Base-by-base conservation (phyloP, 1,140 invertebrate species). In the Apis mellifera region DNA sequence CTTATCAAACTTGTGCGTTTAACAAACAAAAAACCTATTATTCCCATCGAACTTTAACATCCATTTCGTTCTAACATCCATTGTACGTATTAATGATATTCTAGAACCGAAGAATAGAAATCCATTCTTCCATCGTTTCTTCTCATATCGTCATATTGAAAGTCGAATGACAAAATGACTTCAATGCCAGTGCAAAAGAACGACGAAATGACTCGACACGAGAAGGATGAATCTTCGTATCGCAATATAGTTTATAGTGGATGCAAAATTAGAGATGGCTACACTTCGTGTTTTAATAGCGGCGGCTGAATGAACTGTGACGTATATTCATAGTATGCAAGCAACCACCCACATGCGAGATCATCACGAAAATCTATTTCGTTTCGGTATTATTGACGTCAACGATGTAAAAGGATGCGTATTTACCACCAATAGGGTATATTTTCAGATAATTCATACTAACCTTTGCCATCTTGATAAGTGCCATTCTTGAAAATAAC, bases 301-400 rank as follows among this genome's bases (percentile, higher is more conserved):
- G 48, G 9, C 3, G 50, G 48, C 54, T 72, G 78, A 79, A 79
- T 79, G 78, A 79, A 79, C 78, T 79, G 60, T 79, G 78, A 79
- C 78, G 78, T 78, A 84, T 70, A 84, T 74, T 82, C 57, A 52
- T 65, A 65, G 48, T 68, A 73, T 70, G 76, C 54, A 73, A 83
- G 57, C 23, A 54, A 26, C 64, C 73, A 55, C 68, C 71, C 65
- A 60, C 78, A 52, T 69, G 21, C 32, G 50, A 42, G 32, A 42
- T 42, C 5, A 79, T 79, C 26, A 50, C 48, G 19, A 62, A 68
- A 75, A 75, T 79, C 54, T 54, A 72, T 71, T 72, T n/a, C 23
- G 8, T 23, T 15, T 50, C 21, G 57, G 23, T 62, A 54, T 50
- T 42, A 60, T 75, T 81, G 83, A 79, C 77, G 77, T 85, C 82